Conservation (phyloP, 2,797 vertebrate species). For the Euthynnus affinis region DNA sequence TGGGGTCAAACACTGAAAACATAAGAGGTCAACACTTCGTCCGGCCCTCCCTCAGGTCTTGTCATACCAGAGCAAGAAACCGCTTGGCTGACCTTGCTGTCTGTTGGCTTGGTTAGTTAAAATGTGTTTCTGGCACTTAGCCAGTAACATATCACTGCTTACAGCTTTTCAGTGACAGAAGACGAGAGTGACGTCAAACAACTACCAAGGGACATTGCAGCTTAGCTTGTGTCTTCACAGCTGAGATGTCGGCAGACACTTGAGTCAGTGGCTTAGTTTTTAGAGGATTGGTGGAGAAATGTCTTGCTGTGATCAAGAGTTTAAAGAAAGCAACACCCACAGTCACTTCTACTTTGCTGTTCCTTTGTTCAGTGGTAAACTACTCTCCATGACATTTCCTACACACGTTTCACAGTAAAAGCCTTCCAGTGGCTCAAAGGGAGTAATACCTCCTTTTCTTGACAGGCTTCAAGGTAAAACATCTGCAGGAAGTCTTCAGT, state of each 20-base stretch:
- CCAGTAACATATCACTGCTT: slow-evolving; percentile 4
- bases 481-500: no score
- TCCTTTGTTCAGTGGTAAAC: background rate
- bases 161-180: background rate
- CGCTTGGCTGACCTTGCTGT: slow-evolving; percentile 37
- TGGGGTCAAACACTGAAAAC: slow-evolving; percentile 18
- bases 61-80: slow-evolving; percentile 1
- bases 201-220: slow-evolving; percentile 22
- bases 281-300: background rate
- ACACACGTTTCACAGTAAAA: no score
- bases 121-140: slow-evolving; percentile 2
- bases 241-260: slow-evolving; percentile 21
- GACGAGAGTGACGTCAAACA: slow-evolving; percentile 12
- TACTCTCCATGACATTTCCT: background rate
- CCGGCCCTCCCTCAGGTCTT: slow-evolving; percentile 1
- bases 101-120: slow-evolving; percentile 21
- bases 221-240: slow-evolving; percentile 13
- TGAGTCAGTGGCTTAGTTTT: slow-evolving; percentile 27
- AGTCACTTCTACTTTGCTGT: background rate
- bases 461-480: no score
- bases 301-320: background rate
- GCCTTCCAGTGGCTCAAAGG: no score
- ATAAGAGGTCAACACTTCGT: slow-evolving; percentile 14
- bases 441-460: no score
- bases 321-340: background rate